These are phyloP conservation scores for Keiferia lycopersicella DNA, from an alignment of 2,888 invertebrate species.

Conservation along the genomic window DNA sequence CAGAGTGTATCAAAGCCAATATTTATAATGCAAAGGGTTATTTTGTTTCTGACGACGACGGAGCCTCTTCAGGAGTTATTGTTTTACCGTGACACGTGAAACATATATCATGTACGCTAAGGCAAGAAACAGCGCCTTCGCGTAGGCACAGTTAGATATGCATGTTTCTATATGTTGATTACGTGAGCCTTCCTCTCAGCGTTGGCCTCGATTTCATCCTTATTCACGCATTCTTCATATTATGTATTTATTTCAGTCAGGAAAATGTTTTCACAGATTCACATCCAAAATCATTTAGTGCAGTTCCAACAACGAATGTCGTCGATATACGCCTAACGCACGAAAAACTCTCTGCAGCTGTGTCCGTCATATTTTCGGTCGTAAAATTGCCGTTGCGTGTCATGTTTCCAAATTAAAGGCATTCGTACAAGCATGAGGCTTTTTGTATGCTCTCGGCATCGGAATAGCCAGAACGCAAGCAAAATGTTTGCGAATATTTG, in stretches of 20 bases:
- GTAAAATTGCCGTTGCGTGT: background rate
- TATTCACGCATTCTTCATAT: background rate
- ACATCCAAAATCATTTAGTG: background rate
- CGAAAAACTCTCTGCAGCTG: background rate
- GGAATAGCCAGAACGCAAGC: background rate
- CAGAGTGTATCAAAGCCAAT: conserved; percentile 40
- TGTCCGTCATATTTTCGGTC: conserved; percentile 4
- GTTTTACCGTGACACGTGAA: conserved; percentile 61
- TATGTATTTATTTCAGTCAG: background rate
- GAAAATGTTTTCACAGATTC: background rate
- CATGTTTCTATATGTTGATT: conserved; percentile 35
- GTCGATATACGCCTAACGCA: conserved; percentile 2
- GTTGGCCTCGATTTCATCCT: background rate
- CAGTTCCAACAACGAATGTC: background rate
- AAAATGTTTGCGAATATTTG: background rate
- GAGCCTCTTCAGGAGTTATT: conserved; percentile 58
- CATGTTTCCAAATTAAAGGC: conserved; percentile 5
- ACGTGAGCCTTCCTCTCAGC: conserved; percentile 27
- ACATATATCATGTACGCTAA: conserved; percentile 59
- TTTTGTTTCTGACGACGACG: conserved; percentile 53
- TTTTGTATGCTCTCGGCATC: conserved; percentile 10
- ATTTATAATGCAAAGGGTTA: conserved; percentile 50
- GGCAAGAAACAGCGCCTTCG: conserved; percentile 50
- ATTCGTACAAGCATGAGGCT: conserved; percentile 5
- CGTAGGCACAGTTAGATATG: too few species aligned